phyloP scores from a whole-genome alignment of 2,113 vertebrate species.

The Emydocephalus ijimae region DNA sequence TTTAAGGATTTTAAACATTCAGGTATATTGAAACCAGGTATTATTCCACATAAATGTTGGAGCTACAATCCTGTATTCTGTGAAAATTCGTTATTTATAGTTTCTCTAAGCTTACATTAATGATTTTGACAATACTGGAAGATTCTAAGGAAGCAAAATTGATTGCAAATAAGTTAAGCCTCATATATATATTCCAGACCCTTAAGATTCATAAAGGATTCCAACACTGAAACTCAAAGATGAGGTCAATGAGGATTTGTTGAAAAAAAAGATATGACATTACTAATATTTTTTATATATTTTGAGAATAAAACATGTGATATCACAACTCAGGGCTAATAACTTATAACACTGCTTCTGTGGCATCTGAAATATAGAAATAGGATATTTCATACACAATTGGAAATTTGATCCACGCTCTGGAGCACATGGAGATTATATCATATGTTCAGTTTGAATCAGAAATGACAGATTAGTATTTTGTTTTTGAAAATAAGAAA shows the following conservation, averaged over 20 bases:
- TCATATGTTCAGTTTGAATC: background rate
- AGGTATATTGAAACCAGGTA: conserved; percentile 50
- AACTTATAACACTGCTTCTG: background rate
- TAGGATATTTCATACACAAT: background rate
- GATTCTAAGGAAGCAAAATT: conserved; percentile 19
- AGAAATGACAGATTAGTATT: background rate
- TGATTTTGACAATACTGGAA: conserved; percentile 37
- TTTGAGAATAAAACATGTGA: background rate
- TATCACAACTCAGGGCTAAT: background rate
- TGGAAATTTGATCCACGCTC: background rate
- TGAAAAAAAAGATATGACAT: background rate
- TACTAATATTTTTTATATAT: background rate
- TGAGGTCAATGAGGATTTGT: conserved; percentile 16
- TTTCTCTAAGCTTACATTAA: conserved; percentile 30
- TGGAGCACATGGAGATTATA: background rate
- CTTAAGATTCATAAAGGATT: conserved; percentile 18
- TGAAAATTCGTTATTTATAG: conserved; percentile 33
- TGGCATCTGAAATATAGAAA: background rate
- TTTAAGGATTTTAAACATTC: conserved; percentile 23
- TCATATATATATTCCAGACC: conserved; percentile 28
- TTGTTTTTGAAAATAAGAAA: background rate
- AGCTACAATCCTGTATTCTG: conserved; percentile 38
- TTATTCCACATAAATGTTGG: conserved; percentile 45
- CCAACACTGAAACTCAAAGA: conserved; percentile 18
- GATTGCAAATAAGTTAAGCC: background rate